Base-by-base conservation (phyloP, 1,140 invertebrate genomes). In the Lordiphosa clarofinis region DNA sequence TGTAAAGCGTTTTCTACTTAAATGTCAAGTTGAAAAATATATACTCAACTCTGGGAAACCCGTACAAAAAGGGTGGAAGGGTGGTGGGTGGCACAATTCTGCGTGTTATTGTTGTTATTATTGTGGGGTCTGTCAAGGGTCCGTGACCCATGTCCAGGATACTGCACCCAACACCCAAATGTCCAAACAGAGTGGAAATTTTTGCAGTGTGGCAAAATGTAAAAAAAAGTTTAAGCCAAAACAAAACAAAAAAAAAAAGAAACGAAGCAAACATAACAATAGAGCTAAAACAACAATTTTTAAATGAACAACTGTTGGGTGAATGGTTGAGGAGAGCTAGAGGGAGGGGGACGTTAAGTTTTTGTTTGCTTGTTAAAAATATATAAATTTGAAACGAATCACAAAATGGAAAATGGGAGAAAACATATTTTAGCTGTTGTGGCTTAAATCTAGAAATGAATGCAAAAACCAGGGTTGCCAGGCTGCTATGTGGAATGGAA, bases 371-470 rank as follows among this genome's bases (percentile, higher is more conserved):
- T 46, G 19, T 4, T 19, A 42, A 53, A 72, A 62, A 15, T 15
- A 70, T 28, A 60, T 52, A 75, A 62, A 82, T 71, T 82, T 81
- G 59, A 82, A 82, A 71, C 68, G 66, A 81, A 82, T 82, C 63
- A 82, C 67, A 59, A 56, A 73, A 79, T 79, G 60, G 62, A 56
- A 66, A 82, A 79, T 63, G 59, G 42, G 67, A 61, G 63, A 56
- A 64, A 81, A 66, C 71, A 81, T 82, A 81, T 82, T 75, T 82
- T 71, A 71, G 75, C 67, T 75, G 74, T 42, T 75, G 72, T 61
- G 66, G 72, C 65, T 69, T 56, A 55, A 65, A 65, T 65, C 38
- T 42, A 65, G 61, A 56, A 33, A 12, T 19, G 35, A 44, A 31
- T 11, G 4, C 28, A 35, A 50, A 33, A 35, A 19, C 13, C 13